Percentiles rank a stretch among this genome's conserved stretches.
Conservation (phyloP, 1,140 invertebrate genomes). For the Ceratosolen fusciceps region DNA sequence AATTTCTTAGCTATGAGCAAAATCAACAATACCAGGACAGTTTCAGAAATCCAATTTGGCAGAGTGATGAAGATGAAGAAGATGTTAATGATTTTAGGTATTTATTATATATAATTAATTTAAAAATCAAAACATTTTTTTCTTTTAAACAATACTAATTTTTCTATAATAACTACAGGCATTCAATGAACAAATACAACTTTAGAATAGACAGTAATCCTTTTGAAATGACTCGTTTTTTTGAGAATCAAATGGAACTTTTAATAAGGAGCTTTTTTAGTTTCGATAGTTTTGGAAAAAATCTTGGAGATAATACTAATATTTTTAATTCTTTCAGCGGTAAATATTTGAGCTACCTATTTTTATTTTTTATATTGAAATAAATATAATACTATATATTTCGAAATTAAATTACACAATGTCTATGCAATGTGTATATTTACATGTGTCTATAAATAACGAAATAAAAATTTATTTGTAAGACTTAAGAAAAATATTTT, state of each 20-base stretch:
- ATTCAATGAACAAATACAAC: constrained; percentile 42
- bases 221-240: constrained; percentile 61
- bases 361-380: no score
- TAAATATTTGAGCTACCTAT: no score
- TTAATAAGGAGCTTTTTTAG: constrained; percentile 57
- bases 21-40: constrained; percentile 46
- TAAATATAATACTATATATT: no score
- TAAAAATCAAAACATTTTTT: neutral
- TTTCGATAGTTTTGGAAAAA: constrained; percentile 49
- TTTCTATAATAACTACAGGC: constrained; percentile 43
- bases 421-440: no score
- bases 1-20: constrained; percentile 54
- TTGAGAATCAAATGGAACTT: constrained; percentile 62
- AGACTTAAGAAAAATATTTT: no score
- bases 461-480: no score
- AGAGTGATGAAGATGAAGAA: constrained; percentile 60
- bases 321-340: constrained; percentile 32
- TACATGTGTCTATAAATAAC: no score
- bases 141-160: neutral
- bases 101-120: constrained; percentile 9
- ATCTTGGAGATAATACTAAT: constrained; percentile 14
- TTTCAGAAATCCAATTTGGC: constrained; percentile 65
- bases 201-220: constrained; percentile 62
- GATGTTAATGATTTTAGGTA: constrained; percentile 59
- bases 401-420: no score